Conservation (phyloP, 2,888 invertebrate species). For the Nomada goodeniana region DNA sequence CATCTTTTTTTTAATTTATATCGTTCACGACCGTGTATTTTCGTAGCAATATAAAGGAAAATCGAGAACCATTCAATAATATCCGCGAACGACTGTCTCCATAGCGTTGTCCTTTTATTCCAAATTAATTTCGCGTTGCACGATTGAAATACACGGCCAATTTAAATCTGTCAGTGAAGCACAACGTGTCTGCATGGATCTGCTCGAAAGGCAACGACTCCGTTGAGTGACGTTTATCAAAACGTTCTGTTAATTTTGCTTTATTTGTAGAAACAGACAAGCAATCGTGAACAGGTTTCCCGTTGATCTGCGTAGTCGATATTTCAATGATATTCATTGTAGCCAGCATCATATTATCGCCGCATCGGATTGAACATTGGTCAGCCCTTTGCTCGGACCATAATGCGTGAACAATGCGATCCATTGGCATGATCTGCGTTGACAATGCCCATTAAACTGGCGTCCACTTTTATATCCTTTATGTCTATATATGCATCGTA, state of each 20-base stretch:
- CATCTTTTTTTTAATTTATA: not conserved
- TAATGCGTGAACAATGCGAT: conserved; percentile 59
- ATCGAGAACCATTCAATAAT: not conserved
- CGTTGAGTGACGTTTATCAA: conserved; percentile 47
- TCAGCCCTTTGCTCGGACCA: not conserved
- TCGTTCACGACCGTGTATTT: not conserved
- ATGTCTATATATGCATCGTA: not conserved
- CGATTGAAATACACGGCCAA: conserved; percentile 24
- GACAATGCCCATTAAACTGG: conserved; percentile 46
- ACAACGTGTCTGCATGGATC: conserved; percentile 13
- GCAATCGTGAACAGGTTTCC: conserved; percentile 4
- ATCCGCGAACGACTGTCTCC: not conserved
- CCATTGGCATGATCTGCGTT: conserved; percentile 14
- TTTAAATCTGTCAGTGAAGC: conserved; percentile 28
- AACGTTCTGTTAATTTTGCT: conserved; percentile 34
- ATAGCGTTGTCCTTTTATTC: not conserved
- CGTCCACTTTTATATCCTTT: conserved; percentile 27
- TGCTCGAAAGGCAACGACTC: not conserved
- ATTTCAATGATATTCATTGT: conserved; percentile 14
- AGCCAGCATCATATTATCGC: conserved; percentile 18
- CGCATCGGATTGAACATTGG: conserved; percentile 18
- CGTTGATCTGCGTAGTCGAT: conserved; percentile 12
- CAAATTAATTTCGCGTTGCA: conserved; percentile 21
- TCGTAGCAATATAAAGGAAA: not conserved
- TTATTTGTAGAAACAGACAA: conserved; percentile 22